phyloP scores from a whole-genome alignment of 2,888 invertebrate species.

The Amiota minor region DNA sequence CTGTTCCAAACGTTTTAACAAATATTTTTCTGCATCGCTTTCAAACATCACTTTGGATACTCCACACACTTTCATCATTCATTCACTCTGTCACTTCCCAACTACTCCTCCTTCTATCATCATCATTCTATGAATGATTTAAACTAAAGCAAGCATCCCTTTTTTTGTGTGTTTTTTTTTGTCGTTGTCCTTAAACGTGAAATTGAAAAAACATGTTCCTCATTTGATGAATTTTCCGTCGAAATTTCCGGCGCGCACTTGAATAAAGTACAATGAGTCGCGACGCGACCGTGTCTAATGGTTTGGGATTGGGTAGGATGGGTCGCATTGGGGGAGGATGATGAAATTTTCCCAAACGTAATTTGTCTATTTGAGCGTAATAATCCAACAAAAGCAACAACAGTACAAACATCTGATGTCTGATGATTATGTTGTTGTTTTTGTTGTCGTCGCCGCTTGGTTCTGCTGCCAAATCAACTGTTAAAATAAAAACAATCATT shows the following conservation, averaged over 20 bases:
- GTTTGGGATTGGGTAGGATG: too few species aligned
- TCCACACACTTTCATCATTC: too few species aligned
- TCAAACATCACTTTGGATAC: background rate
- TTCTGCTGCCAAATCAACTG: constrained; percentile 50
- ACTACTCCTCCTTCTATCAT: background rate
- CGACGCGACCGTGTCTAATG: too few species aligned
- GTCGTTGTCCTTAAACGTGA: constrained; percentile 35
- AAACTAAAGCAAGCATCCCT: background rate
- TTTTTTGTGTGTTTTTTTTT: background rate
- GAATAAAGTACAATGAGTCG: background rate
- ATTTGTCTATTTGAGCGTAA: constrained; percentile 51
- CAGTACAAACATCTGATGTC: background rate
- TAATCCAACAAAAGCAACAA: constrained; percentile 44
- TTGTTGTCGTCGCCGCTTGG: background rate
- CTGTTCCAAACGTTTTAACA: constrained; percentile 45
- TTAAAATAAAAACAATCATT: constrained; percentile 45
- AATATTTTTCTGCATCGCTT: constrained; percentile 27
- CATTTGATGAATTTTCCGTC: constrained; percentile 26
- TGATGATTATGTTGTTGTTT: background rate
- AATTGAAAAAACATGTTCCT: constrained; percentile 47
- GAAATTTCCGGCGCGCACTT: constrained; percentile 20
- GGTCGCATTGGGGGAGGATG: background rate
- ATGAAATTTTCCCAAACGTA: constrained; percentile 22
- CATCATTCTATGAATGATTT: too few species aligned
- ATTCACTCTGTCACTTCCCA: background rate